A percentile compares a stretch with the other conserved stretches of the same genome.
These are phyloP conservation scores for Dasyornis broadbenti DNA, from an alignment of 2,113 vertebrate species.

Conservation along the genomic window DNA sequence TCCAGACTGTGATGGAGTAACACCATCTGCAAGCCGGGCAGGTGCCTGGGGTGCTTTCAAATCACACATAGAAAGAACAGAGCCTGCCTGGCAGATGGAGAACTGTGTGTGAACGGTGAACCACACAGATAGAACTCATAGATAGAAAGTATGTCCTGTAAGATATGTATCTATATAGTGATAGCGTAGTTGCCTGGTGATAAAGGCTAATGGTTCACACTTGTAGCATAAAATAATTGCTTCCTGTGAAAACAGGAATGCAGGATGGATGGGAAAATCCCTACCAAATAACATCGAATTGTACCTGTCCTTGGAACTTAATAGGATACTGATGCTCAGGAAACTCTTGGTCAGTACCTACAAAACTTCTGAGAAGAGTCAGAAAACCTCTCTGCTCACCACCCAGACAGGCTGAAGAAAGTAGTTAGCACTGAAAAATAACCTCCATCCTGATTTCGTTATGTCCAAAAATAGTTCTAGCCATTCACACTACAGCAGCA, in stretches of 20 bases:
- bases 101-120: not conserved
- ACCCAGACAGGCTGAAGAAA: not conserved
- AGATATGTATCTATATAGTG: not conserved
- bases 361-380: not conserved
- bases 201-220: not conserved
- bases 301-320: not conserved
- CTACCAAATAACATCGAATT: not conserved
- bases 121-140: not conserved
- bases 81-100: slow-evolving; percentile 16
- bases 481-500: not conserved
- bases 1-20: not conserved
- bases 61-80: not conserved
- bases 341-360: not conserved
- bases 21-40: slow-evolving; percentile 24
- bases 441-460: not conserved
- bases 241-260: not conserved
- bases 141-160: not conserved
- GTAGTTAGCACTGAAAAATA: not conserved
- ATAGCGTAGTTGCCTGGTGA: not conserved
- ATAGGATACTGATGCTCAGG: not conserved
- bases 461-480: not conserved
- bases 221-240: not conserved
- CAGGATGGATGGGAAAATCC: not conserved
- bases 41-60: not conserved
- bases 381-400: not conserved